Evolutionary conservation across 2,797 vertebrate genomes (phyloP), one percentile per base, ranked within the genome.

Genomic region (Heteromormyrus szaboi): DNA sequence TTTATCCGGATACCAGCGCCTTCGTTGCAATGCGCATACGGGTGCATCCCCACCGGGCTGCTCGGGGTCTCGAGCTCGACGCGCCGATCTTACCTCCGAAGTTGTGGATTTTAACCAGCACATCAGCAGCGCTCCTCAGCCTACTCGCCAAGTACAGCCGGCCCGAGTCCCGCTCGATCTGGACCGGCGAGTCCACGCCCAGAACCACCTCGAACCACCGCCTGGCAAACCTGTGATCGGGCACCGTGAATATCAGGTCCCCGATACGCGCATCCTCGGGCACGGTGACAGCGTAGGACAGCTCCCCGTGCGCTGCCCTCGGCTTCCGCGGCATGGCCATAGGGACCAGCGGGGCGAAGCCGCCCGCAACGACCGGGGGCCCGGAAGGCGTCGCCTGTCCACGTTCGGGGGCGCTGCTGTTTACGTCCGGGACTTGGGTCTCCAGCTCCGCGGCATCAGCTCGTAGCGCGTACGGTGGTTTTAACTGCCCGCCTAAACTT

Each of bases 191-290:
- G 7, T 92, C 84, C 0, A 91, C 90, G 56, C 95, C 94, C 0
- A 96, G 92, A 0, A 94, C 91, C 92, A 97, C 89, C 92, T 97
- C 96, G 91, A 97, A 97, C 95, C 96, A 95, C 1, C 93, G 94
- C 88, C 94, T 95, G 87, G 92, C 92, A 87, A 96, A 97, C 89
- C 91, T 94, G 88, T 93, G 93, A 89, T 95, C 96, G 22, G 97
- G 97, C 2, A 98, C 93, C 4, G 96, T 97, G 94, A 97, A 97
- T 22, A 97, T 93, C 89, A 96, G 89, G 89, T 97, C 97, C 3
- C 97, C 97, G 68, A 95, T 92, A 29, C 93, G 88, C 7, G 93
- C 94, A 41, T 95, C 94, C 25, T 93, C 94, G 0, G 96, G 93
- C 14, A 97, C 94, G 0, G 93, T 93, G 29, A 97, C 96, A 0